Conservation (phyloP, 2,113 vertebrate genomes). For the Peromyscus polionotus region DNA sequence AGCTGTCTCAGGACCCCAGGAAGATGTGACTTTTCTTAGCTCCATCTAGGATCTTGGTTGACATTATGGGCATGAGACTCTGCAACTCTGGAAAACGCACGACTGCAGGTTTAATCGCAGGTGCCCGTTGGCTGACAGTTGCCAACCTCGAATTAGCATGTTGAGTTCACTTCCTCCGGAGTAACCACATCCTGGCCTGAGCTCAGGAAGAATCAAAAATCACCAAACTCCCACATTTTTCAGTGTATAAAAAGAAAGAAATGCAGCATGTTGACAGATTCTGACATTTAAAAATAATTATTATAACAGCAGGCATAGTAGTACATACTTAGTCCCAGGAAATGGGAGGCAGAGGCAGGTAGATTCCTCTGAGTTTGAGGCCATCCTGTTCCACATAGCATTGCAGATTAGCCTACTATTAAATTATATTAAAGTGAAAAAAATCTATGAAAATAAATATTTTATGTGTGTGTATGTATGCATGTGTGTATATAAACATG, state of each 20-base stretch:
- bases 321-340: not conserved
- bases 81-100: constrained; percentile 95
- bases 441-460: constrained; percentile 64
- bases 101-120: constrained; percentile 95
- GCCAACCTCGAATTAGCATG: constrained; percentile 91
- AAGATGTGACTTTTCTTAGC: constrained; percentile 88
- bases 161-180: constrained; percentile 91
- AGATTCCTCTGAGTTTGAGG: not conserved
- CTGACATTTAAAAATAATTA: not conserved
- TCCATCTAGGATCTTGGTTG: constrained; percentile 93
- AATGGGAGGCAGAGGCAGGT: not conserved
- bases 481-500: not conserved
- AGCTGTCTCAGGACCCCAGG: constrained; percentile 93
- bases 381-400: not conserved
- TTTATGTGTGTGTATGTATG: not conserved
- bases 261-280: not conserved
- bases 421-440: constrained; percentile 51
- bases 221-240: constrained; percentile 52
- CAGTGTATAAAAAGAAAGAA: constrained; percentile 22
- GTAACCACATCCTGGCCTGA: constrained; percentile 70
- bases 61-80: constrained; percentile 95
- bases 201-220: constrained; percentile 49
- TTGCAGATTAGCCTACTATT: not conserved
- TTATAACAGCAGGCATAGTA: not conserved
- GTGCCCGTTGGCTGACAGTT: constrained; percentile 94